phyloP scores from a whole-genome alignment of 1,140 invertebrate species.

The Drosophila repletoides region DNA sequence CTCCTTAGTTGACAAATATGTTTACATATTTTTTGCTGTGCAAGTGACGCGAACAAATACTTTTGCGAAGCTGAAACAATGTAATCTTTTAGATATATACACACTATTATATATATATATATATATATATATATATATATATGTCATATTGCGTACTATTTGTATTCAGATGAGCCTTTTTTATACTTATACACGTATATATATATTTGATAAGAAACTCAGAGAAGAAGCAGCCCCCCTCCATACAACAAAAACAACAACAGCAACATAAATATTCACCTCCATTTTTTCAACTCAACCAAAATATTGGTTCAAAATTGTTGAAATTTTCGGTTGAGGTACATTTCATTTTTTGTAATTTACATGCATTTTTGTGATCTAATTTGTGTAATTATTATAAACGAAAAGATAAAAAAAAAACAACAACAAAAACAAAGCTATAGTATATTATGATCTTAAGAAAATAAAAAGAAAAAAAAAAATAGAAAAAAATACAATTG shows the following conservation, averaged over 20 bases:
- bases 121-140: no score
- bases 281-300: conserved; percentile 43
- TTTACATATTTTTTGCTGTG: conserved; percentile 37
- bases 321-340: conserved; percentile 54
- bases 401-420: conserved; percentile 54
- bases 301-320: conserved; percentile 35
- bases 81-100: conserved; percentile 27
- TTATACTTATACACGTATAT: conserved; percentile 6
- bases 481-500: conserved; percentile 39
- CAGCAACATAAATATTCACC: no score
- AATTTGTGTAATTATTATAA: conserved; percentile 80
- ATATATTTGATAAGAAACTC: conserved; percentile 52
- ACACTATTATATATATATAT: no score
- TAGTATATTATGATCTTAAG: conserved; percentile 58
- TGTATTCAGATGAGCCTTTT: conserved; percentile 43
- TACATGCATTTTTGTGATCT: conserved; percentile 80
- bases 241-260: conserved; percentile 24
- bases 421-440: conserved; percentile 31
- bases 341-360: conserved; percentile 71
- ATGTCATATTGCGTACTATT: conserved; percentile 40
- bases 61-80: conserved; percentile 35
- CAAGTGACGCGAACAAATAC: conserved; percentile 63
- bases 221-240: conserved; percentile 38
- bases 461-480: conserved; percentile 50
- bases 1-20: conserved; percentile 21